These are phyloP conservation scores for Drosophila pseudoobscura DNA, from an alignment of 1,140 invertebrate genomes.

Conservation along the genomic window DNA sequence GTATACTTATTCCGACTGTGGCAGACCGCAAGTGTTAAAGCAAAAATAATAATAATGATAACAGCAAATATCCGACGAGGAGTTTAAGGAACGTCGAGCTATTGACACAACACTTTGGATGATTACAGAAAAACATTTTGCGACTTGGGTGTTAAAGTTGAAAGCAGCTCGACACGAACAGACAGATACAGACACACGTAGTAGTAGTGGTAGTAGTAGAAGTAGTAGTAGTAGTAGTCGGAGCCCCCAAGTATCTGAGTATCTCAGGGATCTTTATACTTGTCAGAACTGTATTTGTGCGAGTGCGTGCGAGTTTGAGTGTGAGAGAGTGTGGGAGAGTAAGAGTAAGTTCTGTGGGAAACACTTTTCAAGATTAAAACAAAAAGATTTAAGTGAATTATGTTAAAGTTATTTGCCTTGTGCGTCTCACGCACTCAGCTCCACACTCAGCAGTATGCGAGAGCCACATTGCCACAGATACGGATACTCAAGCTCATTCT, in stretches of 20 bases:
- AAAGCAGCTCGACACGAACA: conserved; percentile 17
- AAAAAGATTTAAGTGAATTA: conserved; percentile 82
- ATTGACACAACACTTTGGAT: conserved; percentile 77
- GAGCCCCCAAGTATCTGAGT: conserved; percentile 6
- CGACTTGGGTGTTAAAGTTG: conserved; percentile 42
- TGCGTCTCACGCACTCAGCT: conserved; percentile 53
- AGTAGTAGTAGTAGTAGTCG: background rate
- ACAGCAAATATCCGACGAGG: conserved; percentile 17
- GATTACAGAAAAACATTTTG: conserved; percentile 70
- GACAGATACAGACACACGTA: too few relatives aligned
- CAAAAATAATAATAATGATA: conserved; percentile 37
- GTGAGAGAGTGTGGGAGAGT: conserved; percentile 6
- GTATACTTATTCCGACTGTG: background rate
- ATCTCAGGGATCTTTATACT: conserved; percentile 9
- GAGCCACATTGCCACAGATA: conserved; percentile 1
- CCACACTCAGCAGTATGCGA: background rate
- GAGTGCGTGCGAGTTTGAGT: background rate
- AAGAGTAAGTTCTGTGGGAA: conserved; percentile 40
- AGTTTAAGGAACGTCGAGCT: conserved; percentile 27
- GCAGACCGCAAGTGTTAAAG: conserved; percentile 14
- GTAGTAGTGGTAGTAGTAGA: too few relatives aligned
- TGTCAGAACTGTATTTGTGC: conserved; percentile 20
- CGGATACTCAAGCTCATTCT: conserved; percentile 14
- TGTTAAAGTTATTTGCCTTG: conserved; percentile 74
- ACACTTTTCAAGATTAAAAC: conserved; percentile 81